Conservation (phyloP, 1,140 invertebrate genomes). For the Mesaphorura yosii region DNA sequence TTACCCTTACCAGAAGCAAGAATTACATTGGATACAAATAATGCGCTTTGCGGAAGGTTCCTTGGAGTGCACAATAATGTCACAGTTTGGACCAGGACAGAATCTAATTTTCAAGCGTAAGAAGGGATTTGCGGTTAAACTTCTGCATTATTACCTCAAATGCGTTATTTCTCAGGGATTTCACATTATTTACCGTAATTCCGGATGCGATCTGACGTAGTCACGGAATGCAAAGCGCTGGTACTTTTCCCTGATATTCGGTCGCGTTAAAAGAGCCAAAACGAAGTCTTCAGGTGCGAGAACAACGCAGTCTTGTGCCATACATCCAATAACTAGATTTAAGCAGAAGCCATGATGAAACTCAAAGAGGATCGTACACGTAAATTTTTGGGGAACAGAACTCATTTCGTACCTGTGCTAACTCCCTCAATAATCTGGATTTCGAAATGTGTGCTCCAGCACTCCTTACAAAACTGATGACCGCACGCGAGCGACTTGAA, state of each 20-base stretch:
- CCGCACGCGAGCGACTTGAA: slow-evolving; percentile 73
- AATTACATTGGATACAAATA: slow-evolving; percentile 63
- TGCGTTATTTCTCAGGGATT: not conserved
- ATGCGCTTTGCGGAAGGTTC: slow-evolving; percentile 67
- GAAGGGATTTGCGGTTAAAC: not conserved
- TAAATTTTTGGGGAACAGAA: not conserved
- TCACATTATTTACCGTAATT: slow-evolving; percentile 49
- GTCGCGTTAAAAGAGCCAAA: slow-evolving; percentile 64
- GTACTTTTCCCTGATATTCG: slow-evolving; percentile 75
- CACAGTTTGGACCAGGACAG: slow-evolving; percentile 94
- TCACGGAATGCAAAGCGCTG: slow-evolving; percentile 90
- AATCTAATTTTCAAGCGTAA: slow-evolving; percentile 41
- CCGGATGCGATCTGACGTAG: slow-evolving; percentile 85
- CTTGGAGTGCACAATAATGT: slow-evolving; percentile 64
- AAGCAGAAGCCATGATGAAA: slow-evolving; percentile 12
- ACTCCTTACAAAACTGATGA: slow-evolving; percentile 86
- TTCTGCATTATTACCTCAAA: not conserved
- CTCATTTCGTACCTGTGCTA: slow-evolving; percentile 34
- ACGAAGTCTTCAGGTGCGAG: slow-evolving; percentile 93
- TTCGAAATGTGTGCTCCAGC: slow-evolving; percentile 92
- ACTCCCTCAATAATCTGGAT: slow-evolving; percentile 83
- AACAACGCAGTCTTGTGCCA: slow-evolving; percentile 85
- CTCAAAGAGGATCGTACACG: not conserved
- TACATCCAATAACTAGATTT: slow-evolving; percentile 81
- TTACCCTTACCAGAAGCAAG: slow-evolving; percentile 59